Conservation (phyloP, 2,888 invertebrate species). For the Diploptera punctata region DNA sequence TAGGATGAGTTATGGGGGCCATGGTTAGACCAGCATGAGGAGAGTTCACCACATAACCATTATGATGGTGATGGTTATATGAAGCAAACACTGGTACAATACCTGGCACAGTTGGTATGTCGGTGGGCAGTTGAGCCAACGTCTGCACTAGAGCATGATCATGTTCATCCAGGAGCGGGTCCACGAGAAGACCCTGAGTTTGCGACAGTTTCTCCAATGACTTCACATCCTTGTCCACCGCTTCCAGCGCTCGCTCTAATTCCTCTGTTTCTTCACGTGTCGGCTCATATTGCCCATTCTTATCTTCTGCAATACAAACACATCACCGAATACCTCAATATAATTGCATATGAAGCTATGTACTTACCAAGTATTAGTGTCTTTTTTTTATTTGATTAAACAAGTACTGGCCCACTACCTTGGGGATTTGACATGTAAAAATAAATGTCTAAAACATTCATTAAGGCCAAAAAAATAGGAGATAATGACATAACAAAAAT, state of each 20-base stretch:
- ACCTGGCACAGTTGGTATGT: conserved; percentile 47
- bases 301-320: conserved; percentile 60
- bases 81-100: conserved; percentile 37
- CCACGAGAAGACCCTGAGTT: conserved; percentile 65
- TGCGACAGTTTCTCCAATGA: conserved; percentile 72
- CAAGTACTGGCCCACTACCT: no score
- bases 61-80: conserved; percentile 37
- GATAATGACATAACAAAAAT: no score
- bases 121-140: conserved; percentile 57
- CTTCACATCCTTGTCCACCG: conserved; percentile 76
- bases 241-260: conserved; percentile 82
- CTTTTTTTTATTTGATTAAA: no score
- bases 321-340: background rate
- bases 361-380: no score
- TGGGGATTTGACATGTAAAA: no score
- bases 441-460: no score
- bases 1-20: conserved; percentile 10
- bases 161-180: conserved; percentile 66
- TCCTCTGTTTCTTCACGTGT: conserved; percentile 87
- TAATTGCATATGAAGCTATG: no score
- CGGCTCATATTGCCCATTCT: conserved; percentile 74
- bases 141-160: conserved; percentile 58
- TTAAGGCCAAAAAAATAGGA: no score
- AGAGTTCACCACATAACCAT: conserved; percentile 36
- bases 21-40: conserved; percentile 15